These are phyloP conservation scores for Chrysocyon brachyurus DNA, from an alignment of 2,797 vertebrate genomes.

Conservation along the genomic window DNA sequence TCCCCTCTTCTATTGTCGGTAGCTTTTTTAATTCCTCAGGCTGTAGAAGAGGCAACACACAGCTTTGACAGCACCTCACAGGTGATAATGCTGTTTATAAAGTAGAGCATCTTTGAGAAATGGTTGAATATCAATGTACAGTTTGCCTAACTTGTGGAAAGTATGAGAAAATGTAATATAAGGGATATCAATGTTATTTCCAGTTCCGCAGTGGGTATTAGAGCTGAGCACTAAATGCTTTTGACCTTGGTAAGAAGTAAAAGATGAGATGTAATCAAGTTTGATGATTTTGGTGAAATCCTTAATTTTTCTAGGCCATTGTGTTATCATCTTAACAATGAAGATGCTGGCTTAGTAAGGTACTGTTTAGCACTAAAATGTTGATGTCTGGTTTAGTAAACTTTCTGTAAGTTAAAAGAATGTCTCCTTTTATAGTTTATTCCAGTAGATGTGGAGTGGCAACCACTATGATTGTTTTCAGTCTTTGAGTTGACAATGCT, in stretches of 20 bases:
- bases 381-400: not conserved
- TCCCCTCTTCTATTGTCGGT: not conserved
- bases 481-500: not conserved
- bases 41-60: not conserved
- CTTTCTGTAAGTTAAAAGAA: not conserved
- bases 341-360: not conserved
- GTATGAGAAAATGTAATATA: not conserved
- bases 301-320: not conserved
- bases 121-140: not conserved
- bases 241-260: not conserved
- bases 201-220: not conserved
- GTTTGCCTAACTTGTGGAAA: not conserved
- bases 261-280: not conserved
- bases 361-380: not conserved
- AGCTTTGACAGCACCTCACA: not conserved
- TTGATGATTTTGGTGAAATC: slow-evolving; percentile 42
- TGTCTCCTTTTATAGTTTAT: not conserved
- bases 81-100: not conserved
- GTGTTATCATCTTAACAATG: not conserved
- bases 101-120: not conserved
- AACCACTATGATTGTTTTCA: not conserved
- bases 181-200: not conserved
- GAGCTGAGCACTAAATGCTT: not conserved
- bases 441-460: not conserved
- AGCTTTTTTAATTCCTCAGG: not conserved